Evolutionary conservation across 2,113 vertebrate species (phyloP).

Genomic region (Irena cyanogastra): DNA sequence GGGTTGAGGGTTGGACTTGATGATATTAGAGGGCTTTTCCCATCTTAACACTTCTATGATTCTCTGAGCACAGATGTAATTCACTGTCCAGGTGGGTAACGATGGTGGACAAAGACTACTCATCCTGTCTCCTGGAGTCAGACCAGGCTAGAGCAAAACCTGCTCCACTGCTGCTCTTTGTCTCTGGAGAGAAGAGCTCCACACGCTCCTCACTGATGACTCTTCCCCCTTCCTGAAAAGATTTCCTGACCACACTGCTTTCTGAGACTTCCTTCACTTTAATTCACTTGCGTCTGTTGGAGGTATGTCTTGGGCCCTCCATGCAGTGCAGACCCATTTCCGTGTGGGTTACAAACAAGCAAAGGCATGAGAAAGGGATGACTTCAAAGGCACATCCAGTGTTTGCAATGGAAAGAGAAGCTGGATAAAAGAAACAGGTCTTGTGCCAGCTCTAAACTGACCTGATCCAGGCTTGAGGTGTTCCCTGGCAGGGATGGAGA

Average conservation of each 20-base stretch:
- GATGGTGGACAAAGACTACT: not conserved
- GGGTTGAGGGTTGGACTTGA: not conserved
- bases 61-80: not conserved
- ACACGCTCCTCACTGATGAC: fast-evolving
- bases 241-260: not conserved
- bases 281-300: not conserved
- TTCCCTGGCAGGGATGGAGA: not conserved
- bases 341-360: not conserved
- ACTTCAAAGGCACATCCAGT: fast-evolving
- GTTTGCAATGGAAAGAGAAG: not conserved
- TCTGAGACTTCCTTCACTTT: not conserved
- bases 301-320: not conserved
- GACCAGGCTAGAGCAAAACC: not conserved
- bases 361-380: not conserved
- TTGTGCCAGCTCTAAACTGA: not conserved
- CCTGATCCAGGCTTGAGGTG: not conserved
- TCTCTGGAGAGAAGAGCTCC: not conserved
- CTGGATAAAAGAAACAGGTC: not conserved
- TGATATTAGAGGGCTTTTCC: not conserved
- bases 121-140: not conserved
- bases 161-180: not conserved
- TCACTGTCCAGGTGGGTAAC: not conserved
- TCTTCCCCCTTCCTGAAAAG: not conserved
- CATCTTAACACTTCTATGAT: not conserved
- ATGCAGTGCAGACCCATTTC: not conserved